Percentiles rank a stretch among this genome's conserved stretches.
phyloP scores from a whole-genome alignment of 2,888 invertebrate genomes.

The Steinernema hermaphroditum region DNA sequence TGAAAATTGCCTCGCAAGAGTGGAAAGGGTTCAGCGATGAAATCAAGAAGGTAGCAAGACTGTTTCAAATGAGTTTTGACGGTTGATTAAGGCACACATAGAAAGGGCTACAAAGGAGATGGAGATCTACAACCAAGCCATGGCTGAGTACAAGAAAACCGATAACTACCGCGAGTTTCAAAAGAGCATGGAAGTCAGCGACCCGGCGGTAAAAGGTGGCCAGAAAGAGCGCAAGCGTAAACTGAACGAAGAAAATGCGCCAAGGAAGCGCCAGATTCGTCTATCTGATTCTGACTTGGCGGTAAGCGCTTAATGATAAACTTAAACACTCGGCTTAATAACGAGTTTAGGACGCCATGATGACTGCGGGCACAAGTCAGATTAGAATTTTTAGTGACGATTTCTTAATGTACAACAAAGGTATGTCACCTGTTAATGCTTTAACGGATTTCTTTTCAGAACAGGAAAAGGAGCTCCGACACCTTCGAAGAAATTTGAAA shows the following conservation, averaged over 20 bases:
- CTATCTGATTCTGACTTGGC: background rate
- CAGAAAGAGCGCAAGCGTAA: constrained; percentile 25
- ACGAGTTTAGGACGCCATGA: background rate
- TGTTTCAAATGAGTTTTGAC: background rate
- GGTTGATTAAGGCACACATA: constrained; percentile 38
- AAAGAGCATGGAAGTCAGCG: constrained; percentile 10
- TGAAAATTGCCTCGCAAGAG: background rate
- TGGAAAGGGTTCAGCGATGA: background rate
- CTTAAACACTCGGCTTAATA: too few relatives aligned
- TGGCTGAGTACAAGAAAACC: constrained; percentile 40
- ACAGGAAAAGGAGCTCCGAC: constrained; percentile 23
- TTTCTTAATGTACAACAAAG: constrained; percentile 31
- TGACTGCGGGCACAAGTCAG: background rate
- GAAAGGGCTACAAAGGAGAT: constrained; percentile 34
- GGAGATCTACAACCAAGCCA: constrained; percentile 31
- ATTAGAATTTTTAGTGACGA: background rate
- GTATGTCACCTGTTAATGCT: background rate
- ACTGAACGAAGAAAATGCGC: background rate
- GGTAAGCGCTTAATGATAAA: too few relatives aligned
- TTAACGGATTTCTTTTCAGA: constrained; percentile 18
- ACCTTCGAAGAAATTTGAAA: constrained; percentile 26
- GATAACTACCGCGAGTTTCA: constrained; percentile 40
- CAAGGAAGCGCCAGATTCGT: background rate
- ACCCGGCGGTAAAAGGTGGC: background rate
- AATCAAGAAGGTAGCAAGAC: background rate